phyloP scores from a whole-genome alignment of 1,140 invertebrate genomes.

The Danaus plexippus region DNA sequence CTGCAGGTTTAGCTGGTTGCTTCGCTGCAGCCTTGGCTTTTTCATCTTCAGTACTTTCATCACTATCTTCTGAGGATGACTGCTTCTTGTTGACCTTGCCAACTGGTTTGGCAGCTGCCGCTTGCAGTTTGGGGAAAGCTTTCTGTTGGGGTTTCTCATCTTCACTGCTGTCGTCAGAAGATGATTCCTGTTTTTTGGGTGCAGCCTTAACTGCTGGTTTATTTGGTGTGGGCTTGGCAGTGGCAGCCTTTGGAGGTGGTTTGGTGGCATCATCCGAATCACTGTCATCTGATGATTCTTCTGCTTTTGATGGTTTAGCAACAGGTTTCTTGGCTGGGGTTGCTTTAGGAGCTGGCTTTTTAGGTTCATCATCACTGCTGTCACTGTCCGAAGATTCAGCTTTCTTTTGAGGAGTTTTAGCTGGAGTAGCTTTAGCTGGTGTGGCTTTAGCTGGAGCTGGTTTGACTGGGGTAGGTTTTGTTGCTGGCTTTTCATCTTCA shows the following conservation, averaged over 20 bases:
- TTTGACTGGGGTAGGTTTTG: slow-evolving; percentile 15
- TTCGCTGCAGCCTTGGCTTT: slow-evolving; percentile 23
- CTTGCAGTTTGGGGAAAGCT: slow-evolving; percentile 15
- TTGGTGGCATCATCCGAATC: slow-evolving; percentile 15
- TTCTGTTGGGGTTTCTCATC: slow-evolving; percentile 26
- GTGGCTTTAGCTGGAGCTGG: slow-evolving; percentile 7
- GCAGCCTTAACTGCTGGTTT: slow-evolving; percentile 13
- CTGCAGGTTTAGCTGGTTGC: slow-evolving; percentile 11
- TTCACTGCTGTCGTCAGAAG: slow-evolving; percentile 28
- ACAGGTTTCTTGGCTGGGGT: slow-evolving; percentile 19
- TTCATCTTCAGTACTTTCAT: slow-evolving; percentile 40
- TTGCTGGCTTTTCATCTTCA: slow-evolving; percentile 30
- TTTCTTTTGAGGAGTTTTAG: slow-evolving; percentile 15
- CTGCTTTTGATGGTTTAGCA: not conserved
- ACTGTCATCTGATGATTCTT: slow-evolving; percentile 22
- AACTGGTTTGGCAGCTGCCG: slow-evolving; percentile 14
- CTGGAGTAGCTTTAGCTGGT: slow-evolving; percentile 7
- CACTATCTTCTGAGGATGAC: slow-evolving; percentile 41
- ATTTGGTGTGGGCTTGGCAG: too few relatives aligned
- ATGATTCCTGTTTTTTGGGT: slow-evolving; percentile 27
- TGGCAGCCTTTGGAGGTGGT: not conserved
- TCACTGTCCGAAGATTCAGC: slow-evolving; percentile 25
- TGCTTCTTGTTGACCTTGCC: slow-evolving; percentile 26
- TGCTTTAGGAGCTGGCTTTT: slow-evolving; percentile 21
- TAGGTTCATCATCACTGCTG: slow-evolving; percentile 34